These are phyloP conservation scores for Congeria kusceri DNA, from an alignment of 2,888 invertebrate genomes.

Conservation along the genomic window DNA sequence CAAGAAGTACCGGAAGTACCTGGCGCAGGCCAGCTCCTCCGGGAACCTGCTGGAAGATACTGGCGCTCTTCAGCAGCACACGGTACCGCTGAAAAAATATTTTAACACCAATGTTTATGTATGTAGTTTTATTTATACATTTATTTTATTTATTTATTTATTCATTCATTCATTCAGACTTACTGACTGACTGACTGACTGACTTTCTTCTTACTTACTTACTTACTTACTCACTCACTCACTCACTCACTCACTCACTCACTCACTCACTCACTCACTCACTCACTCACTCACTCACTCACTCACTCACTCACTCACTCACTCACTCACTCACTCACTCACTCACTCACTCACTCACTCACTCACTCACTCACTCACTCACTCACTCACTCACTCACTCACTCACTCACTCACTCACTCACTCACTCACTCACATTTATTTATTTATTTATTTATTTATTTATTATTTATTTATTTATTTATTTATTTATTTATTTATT, in stretches of 20 bases:
- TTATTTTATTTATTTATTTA: too few species aligned
- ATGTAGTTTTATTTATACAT: too few species aligned
- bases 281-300: background rate
- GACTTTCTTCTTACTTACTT: background rate
- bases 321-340: background rate
- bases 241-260: background rate
- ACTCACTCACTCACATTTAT: background rate
- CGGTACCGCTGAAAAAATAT: slow-evolving; percentile 17
- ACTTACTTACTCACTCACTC: background rate
- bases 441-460: background rate
- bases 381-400: background rate
- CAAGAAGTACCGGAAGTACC: slow-evolving; percentile 81
- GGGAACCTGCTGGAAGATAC: slow-evolving; percentile 68
- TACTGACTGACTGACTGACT: background rate
- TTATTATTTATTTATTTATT: background rate
- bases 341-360: background rate
- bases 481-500: background rate
- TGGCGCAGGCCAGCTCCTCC: slow-evolving; percentile 64
- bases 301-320: background rate
- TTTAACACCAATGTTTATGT: too few species aligned
- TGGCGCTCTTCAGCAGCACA: slow-evolving; percentile 67
- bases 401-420: background rate
- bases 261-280: background rate
- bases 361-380: background rate
- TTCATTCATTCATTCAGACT: too few species aligned